Conservation (phyloP, 2,113 vertebrate genomes). For the Hypomesus transpacificus region DNA sequence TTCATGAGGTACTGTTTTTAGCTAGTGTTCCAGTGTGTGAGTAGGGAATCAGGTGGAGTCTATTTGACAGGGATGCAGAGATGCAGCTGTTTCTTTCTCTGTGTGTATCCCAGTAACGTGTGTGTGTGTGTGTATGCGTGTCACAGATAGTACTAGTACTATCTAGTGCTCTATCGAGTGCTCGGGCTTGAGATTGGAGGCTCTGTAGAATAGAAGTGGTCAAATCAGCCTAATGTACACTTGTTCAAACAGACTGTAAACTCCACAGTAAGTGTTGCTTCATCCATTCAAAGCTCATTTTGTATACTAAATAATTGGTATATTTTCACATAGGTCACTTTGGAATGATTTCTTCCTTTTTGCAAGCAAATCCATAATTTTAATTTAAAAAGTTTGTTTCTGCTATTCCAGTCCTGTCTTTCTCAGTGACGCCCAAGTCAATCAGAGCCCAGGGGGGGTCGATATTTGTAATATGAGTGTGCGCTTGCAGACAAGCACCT, state of each 20-base stretch:
- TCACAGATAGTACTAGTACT: too few relatives aligned
- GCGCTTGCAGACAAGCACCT: slow-evolving; percentile 78
- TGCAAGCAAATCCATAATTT: slow-evolving; percentile 76
- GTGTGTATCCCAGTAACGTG: too few relatives aligned
- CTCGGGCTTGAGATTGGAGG: too few relatives aligned
- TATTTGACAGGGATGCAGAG: not conserved
- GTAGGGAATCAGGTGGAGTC: not conserved
- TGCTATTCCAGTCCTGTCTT: slow-evolving; percentile 68
- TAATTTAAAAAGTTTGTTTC: slow-evolving; percentile 81
- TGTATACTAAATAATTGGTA: not conserved
- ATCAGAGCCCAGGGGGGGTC: slow-evolving; percentile 74
- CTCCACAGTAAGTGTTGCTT: too few relatives aligned
- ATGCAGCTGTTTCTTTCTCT: too few relatives aligned
- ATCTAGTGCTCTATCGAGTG: too few relatives aligned
- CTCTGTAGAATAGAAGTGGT: too few relatives aligned
- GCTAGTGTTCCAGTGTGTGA: not conserved
- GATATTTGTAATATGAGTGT: slow-evolving; percentile 85
- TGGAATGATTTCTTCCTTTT: not conserved
- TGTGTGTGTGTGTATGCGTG: too few relatives aligned
- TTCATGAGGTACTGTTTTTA: not conserved
- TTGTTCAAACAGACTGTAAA: too few relatives aligned
- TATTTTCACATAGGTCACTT: slow-evolving; percentile 8
- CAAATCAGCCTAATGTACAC: too few relatives aligned
- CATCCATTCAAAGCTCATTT: too few relatives aligned
- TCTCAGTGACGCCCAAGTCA: slow-evolving; percentile 81